Evolutionary conservation across 2,888 invertebrate species (phyloP).

Genomic region (Prosapia bicincta): DNA sequence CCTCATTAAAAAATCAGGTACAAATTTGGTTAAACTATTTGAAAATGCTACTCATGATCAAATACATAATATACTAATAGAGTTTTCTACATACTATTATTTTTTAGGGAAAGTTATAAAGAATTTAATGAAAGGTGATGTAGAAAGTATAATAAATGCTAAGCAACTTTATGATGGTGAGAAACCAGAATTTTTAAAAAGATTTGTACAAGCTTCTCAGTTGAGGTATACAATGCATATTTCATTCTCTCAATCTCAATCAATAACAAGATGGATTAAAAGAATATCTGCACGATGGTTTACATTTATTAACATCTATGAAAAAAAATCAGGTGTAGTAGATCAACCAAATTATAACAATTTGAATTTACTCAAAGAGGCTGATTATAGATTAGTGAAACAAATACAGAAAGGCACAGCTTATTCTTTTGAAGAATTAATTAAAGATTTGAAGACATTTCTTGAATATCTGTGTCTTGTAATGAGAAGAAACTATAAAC

Average conservation of each 20-base stretch:
- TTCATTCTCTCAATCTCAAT: background rate
- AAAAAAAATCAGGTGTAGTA: background rate
- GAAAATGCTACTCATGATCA: background rate
- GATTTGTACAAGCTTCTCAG: background rate
- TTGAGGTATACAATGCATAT: background rate
- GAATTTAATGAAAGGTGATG: background rate
- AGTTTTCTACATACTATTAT: background rate
- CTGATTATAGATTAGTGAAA: background rate
- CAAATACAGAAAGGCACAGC: background rate
- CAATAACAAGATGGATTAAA: background rate
- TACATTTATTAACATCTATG: background rate
- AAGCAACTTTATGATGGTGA: background rate
- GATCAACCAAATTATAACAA: background rate
- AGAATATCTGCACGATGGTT: background rate
- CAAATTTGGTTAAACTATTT: background rate
- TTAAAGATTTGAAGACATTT: background rate
- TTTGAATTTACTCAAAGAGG: background rate
- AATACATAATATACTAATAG: background rate
- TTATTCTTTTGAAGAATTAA: background rate
- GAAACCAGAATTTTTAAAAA: background rate
- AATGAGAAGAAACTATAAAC: background rate
- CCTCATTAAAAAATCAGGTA: background rate
- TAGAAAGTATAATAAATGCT: background rate
- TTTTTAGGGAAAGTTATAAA: background rate
- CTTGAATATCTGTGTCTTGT: background rate